Percentiles rank a stretch among this genome's conserved stretches.
phyloP scores from a whole-genome alignment of 1,140 invertebrate species.

The Atta colombica region DNA sequence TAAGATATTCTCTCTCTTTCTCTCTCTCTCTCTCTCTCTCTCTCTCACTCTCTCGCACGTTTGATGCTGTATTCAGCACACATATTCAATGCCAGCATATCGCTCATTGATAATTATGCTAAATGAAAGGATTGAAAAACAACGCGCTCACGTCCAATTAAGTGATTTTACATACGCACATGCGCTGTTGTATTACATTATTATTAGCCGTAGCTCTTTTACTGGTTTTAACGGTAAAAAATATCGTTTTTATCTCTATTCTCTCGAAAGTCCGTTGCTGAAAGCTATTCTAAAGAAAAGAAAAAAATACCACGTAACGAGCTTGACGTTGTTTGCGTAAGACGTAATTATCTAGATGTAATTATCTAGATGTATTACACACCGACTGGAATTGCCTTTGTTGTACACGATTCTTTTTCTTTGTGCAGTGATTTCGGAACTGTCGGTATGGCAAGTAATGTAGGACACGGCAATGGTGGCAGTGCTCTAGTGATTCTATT shows the following conservation, averaged over 20 bases:
- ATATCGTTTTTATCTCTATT: neutral
- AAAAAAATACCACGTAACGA: neutral
- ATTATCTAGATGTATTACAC: neutral
- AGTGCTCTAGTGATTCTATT: constrained; percentile 70
- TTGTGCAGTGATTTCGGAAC: constrained; percentile 64
- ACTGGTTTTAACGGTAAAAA: constrained; percentile 3
- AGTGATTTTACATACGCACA: neutral
- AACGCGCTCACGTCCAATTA: neutral
- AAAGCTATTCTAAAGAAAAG: neutral
- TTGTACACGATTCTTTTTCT: neutral
- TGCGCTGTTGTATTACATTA: neutral
- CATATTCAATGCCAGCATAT: neutral
- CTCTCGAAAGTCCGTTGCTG: neutral
- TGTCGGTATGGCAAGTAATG: constrained; percentile 71
- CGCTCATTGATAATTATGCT: constrained; percentile 38
- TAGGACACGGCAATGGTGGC: constrained; percentile 53
- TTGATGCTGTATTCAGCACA: neutral
- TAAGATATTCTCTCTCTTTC: neutral
- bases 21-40: neutral
- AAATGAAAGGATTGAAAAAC: constrained; percentile 10
- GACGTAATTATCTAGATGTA: neutral
- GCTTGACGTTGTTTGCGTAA: neutral
- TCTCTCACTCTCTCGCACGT: neutral
- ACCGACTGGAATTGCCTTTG: neutral
- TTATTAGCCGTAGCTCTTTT: neutral